Base-by-base conservation (phyloP, 2,888 invertebrate genomes). In the Xestia ashworthii region DNA sequence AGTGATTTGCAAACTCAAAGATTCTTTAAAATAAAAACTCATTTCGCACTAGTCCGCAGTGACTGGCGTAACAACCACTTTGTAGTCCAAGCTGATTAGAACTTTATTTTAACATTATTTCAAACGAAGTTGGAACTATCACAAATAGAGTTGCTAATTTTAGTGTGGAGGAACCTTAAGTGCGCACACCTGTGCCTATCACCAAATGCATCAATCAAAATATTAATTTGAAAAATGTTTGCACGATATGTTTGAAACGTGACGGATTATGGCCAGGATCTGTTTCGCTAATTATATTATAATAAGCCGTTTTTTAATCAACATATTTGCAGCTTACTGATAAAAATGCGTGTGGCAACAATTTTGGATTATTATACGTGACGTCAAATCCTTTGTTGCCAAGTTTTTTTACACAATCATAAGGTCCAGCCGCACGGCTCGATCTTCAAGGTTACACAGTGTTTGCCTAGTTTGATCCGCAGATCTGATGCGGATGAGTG, bases 241-340 rank as follows among this genome's bases (percentile, higher is more conserved):
- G 44, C 5, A 5, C 19, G 58, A 58, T 5, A 6, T 25, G 5
- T 55, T 25, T 25, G 12, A 58, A 58, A 58, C 58, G 58, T 25
- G 58, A 25, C 58, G 58, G 58, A 58, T 58, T 58, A 58, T 14
- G 14, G 25, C 58, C 25, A 14, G 58, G 58, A 14, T 25, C 14
- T 58, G 6, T 14, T 58, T 60, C 22, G 19, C 14, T 71, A 60
- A 71, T 71, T 71, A 44, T 44, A 44, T 44, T 44, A 44, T 44
- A 48, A 38, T 62, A 48, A 62, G 22, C 46, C 62, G n/a, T 32
- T 48, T 32, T 41, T n/a, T 62, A 60, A 71, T 71, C 46, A n/a
- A 16, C 38, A 68, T 22, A 32, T 16, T 44, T 41, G 19, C 44
- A 55, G 44, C 12, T 44, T 22, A 62, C n/a, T 71, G 32, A 71